Evolutionary conservation across 2,797 vertebrate genomes (phyloP).

Genomic region (Gallinago stenura): DNA sequence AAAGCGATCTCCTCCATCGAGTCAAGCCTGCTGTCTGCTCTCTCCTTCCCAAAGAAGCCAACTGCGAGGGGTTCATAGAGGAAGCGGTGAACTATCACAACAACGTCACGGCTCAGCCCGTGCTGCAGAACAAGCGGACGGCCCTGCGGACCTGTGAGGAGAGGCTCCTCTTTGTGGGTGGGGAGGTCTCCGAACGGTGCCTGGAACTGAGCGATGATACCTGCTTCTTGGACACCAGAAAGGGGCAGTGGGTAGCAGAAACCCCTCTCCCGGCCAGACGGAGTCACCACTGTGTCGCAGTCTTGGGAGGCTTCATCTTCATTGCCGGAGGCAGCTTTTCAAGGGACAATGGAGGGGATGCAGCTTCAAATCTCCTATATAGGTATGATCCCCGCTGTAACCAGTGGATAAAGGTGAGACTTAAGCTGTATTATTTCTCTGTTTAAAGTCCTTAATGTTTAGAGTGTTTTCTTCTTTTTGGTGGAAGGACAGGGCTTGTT

Average conservation of each 20-base stretch:
- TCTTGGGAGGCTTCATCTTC: slow-evolving; percentile 93
- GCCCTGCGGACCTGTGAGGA: slow-evolving; percentile 84
- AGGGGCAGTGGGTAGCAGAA: slow-evolving; percentile 89
- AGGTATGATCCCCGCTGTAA: slow-evolving; percentile 95
- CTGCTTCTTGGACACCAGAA: slow-evolving; percentile 85
- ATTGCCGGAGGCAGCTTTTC: slow-evolving; percentile 93
- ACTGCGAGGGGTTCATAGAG: slow-evolving; percentile 87
- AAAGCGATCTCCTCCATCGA: slow-evolving; percentile 82
- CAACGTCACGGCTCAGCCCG: slow-evolving; percentile 84
- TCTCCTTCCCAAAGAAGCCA: slow-evolving; percentile 85
- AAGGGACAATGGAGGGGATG: slow-evolving; percentile 90
- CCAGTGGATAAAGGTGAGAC: slow-evolving; percentile 93
- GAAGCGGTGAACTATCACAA: slow-evolving; percentile 90
- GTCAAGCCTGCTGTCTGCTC: slow-evolving; percentile 86
- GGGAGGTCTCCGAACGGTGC: slow-evolving; percentile 92
- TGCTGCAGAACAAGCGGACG: slow-evolving; percentile 87
- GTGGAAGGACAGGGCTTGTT: background rate
- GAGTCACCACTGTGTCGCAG: slow-evolving; percentile 93
- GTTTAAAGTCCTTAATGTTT: slow-evolving; percentile 23
- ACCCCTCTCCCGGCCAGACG: slow-evolving; percentile 88
- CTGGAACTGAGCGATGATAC: slow-evolving; percentile 92
- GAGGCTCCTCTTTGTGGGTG: slow-evolving; percentile 90
- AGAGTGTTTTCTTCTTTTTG: background rate
- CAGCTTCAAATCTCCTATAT: slow-evolving; percentile 92
- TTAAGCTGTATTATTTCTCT: slow-evolving; percentile 69